A percentile compares a stretch with the other conserved stretches of the same genome.
Conservation (phyloP, 92 coral and sea anemone genomes). For the Porites cylindrica region DNA sequence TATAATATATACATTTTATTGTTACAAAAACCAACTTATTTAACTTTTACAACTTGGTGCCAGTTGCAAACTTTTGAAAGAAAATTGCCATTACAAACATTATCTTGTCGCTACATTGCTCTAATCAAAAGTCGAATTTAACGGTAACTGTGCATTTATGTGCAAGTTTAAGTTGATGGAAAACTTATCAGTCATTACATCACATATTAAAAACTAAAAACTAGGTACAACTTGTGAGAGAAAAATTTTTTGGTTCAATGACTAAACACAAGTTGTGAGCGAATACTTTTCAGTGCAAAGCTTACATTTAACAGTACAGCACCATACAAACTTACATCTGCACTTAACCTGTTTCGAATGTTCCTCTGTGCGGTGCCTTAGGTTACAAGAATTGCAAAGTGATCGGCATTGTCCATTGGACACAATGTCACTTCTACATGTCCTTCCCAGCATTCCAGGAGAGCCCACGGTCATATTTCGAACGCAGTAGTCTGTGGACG, state of each 20-base stretch:
- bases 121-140: too few relatives aligned
- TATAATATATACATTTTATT: too few relatives aligned
- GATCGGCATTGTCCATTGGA: slow-evolving; percentile 41
- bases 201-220: too few relatives aligned
- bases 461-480: slow-evolving; percentile 62
- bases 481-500: slow-evolving; percentile 86
- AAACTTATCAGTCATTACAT: too few relatives aligned
- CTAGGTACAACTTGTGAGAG: too few relatives aligned
- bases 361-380: slow-evolving; percentile 25
- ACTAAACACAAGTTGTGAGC: slow-evolving; percentile 2
- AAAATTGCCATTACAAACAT: too few relatives aligned
- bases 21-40: too few relatives aligned
- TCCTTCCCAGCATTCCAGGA: slow-evolving; percentile 79
- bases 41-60: too few relatives aligned
- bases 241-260: background rate
- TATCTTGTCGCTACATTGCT: too few relatives aligned
- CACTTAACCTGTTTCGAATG: slow-evolving; percentile 56
- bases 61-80: too few relatives aligned
- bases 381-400: slow-evolving; percentile 77
- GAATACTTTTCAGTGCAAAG: slow-evolving; percentile 42
- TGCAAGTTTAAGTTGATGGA: too few relatives aligned
- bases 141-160: too few relatives aligned
- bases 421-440: slow-evolving; percentile 59
- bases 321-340: slow-evolving; percentile 85
- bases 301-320: slow-evolving; percentile 74